These are phyloP conservation scores for Glyphotaelius pellucidus DNA, from an alignment of 2,888 invertebrate species.

Conservation along the genomic window DNA sequence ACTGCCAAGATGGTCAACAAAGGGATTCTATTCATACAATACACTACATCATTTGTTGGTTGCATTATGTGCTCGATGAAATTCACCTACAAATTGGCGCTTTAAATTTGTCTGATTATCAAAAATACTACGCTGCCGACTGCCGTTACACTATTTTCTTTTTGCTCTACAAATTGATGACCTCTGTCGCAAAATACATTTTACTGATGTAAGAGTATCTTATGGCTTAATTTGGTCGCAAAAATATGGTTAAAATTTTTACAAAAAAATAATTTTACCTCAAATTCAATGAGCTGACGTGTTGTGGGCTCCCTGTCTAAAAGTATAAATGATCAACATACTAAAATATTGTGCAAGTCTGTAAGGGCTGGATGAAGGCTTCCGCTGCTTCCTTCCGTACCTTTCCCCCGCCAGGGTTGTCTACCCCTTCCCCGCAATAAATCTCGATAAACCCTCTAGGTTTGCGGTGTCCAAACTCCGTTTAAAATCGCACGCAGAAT, in stretches of 20 bases:
- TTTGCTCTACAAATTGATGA: too few species aligned
- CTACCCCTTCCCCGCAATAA: conserved; percentile 36
- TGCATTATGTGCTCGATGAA: not conserved
- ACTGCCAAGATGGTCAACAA: not conserved
- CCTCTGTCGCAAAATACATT: too few species aligned
- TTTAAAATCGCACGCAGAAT: conserved; percentile 54
- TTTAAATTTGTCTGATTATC: not conserved
- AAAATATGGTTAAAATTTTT: too few species aligned
- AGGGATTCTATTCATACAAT: too few species aligned
- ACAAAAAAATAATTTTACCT: not conserved
- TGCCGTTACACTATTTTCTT: too few species aligned
- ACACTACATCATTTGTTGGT: too few species aligned
- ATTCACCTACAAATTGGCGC: too few species aligned
- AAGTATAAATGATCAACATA: conserved; percentile 6
- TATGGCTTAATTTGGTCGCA: too few species aligned
- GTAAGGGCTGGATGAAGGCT: not conserved
- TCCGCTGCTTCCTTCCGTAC: not conserved
- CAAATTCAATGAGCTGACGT: not conserved
- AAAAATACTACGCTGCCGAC: too few species aligned
- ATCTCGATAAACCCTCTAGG: conserved; percentile 55
- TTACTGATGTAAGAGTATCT: too few species aligned
- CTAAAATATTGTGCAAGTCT: not conserved
- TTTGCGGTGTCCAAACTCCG: conserved; percentile 51
- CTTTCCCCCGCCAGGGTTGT: not conserved
- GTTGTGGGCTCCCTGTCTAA: not conserved